Evolutionary conservation across 2,888 invertebrate species (phyloP), one percentile per base, ranked within the genome.

Genomic region (Sminthurides aquaticus): DNA sequence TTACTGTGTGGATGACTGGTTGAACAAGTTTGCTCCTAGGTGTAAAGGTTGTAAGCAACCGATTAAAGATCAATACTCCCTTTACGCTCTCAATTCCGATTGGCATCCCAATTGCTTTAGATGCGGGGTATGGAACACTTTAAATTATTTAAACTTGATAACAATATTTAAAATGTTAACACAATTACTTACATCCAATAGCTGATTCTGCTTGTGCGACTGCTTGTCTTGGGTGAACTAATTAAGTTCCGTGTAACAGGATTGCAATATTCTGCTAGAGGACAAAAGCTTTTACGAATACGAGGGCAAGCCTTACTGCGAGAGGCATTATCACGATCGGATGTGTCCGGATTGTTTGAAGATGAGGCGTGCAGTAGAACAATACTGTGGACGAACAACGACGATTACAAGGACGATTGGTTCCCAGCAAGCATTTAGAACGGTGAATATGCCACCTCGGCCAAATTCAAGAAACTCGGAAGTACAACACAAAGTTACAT

Each of bases 261-360:
- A 73, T 34, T 74, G 74, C 66, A 68, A 68, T 22, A 68, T 65
- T 20, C 63, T 67, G 11, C 57, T 74, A 59, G 72, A 74, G 61
- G 69, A 72, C 27, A 62, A 57, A 15, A 71, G 68, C 64, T 74
- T 74, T 62, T 72, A 66, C 55, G 74, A 74, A 65, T 72, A 69
- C 27, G 69, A 74, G 55, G 71, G 71, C 1, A 69, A 72, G 34
- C 74, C 74, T 5, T 74, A 72, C 49, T 74, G 74, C 60, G 70
- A 73, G 43, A 67, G 69, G 55, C 72, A 72, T 52, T 73, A 70
- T 56, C 74, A 74, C 55, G 74, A 71, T 48, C 66, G 73, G 2
- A 72, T 73, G 64, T 74, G 74, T 64, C 74, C 74, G 0, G 74
- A 74, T 64, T 74, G 74, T 57, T 68, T 74, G n/a, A 71, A 70